Percentiles rank a stretch among this genome's conserved stretches.
Conservation (phyloP, 2,113 vertebrate genomes). For the Pleuronectes platessa region DNA sequence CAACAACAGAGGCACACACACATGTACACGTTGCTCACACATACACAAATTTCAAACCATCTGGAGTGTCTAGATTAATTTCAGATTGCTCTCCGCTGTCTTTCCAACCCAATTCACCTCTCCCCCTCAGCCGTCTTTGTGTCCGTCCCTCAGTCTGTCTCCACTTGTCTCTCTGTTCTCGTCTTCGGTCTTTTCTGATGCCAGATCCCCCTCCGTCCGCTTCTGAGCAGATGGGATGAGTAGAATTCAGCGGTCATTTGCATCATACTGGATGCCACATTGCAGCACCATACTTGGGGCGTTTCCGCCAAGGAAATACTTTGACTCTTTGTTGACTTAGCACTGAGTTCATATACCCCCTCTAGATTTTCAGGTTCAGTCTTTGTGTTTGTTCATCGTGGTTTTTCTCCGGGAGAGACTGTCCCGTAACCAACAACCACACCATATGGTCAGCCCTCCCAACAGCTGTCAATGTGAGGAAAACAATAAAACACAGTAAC, state of each 20-base stretch:
- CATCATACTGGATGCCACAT: constrained; percentile 57
- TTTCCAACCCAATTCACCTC: constrained; percentile 78
- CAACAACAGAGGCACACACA: constrained; percentile 29
- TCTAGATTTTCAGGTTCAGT: background rate
- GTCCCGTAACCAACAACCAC: constrained; percentile 29
- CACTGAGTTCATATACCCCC: background rate
- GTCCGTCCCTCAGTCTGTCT: constrained; percentile 54
- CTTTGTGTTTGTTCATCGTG: background rate
- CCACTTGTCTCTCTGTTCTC: constrained; percentile 52
- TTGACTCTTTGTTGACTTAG: constrained; percentile 29
- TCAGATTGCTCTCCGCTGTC: constrained; percentile 69
- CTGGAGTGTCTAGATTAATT: constrained; percentile 77
- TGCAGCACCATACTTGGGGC: constrained; percentile 51
- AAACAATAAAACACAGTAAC: background rate
- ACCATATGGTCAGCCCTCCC: constrained; percentile 28
- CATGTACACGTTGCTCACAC: constrained; percentile 28
- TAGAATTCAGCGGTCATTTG: constrained; percentile 53
- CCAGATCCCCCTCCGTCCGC: constrained; percentile 40
- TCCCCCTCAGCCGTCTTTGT: constrained; percentile 63
- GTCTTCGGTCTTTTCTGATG: constrained; percentile 34
- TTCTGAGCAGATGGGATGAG: constrained; percentile 71
- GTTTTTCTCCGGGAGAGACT: background rate
- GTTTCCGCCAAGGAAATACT: constrained; percentile 22
- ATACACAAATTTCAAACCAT: constrained; percentile 67
- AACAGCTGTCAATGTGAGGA: constrained; percentile 27